Evolutionary conservation across 2,797 vertebrate species (phyloP), one percentile per base, ranked within the genome.

Genomic region (Periparus ater): DNA sequence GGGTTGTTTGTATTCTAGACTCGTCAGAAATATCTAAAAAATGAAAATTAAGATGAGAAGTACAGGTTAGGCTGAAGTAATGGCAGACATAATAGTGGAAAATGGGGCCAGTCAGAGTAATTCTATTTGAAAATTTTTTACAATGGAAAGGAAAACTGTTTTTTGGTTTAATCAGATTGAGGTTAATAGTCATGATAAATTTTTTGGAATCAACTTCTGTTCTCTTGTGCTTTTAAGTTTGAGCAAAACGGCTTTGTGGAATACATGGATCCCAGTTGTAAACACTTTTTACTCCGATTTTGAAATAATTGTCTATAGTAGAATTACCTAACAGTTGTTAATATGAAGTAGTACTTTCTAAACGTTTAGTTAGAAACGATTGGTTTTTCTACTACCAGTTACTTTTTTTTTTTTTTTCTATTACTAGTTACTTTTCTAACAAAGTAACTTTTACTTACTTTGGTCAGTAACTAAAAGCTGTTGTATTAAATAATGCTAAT

Each of bases 51-150:
- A 53, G 13, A 10, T 54, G 34, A 40, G 30, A 32, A 19, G 1
- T 29, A 9, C 19, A 54, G 40, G 10, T 70, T 53, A 57, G 27
- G 7, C 50, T 85, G 45, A 65, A 85, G 17, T 79, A 77, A 48
- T 34, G 20, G 22, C 21, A 68, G 40, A 53, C 76, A 26, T 62
- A 42, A 29, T 38, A 21, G 13, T 40, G 23, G 19, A 27, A 63
- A 72, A n/a, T 20, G 11, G 5, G 7, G 5, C 6, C 68, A 30
- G 12, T 77, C 0, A 0, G 23, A n/a, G 36, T 30, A 34, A 62
- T 60, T 47, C 13, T 71, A 26, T 9, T 58, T 21, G 12, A 7
- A 17, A 48, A 1, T 66, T 58, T 84, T 76, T 53, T 53, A 3
- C 44, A 45, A 0, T 30, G 62, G 8, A n/a, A 77, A 53, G 22